Evolutionary conservation across 2,113 vertebrate species (phyloP).

Genomic region (Nesospiza acunhae): DNA sequence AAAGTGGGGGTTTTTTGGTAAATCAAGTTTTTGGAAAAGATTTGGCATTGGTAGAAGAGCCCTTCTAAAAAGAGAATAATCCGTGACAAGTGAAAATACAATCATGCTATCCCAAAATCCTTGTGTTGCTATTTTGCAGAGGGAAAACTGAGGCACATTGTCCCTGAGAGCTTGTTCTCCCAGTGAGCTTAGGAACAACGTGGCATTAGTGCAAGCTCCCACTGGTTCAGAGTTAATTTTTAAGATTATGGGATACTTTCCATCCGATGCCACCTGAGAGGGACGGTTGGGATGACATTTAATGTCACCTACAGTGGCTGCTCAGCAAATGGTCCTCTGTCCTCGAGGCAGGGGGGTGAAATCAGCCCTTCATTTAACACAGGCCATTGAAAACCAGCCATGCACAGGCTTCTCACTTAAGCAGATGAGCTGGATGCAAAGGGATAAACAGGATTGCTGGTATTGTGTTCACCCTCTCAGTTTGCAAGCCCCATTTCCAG

Average conservation of each 20-base stretch:
- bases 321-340: not conserved
- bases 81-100: rapidly evolving
- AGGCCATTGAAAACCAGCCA: not conserved
- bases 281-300: not conserved
- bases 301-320: not conserved
- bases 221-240: not conserved
- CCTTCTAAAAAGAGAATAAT: not conserved
- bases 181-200: not conserved
- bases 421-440: not conserved
- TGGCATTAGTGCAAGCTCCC: not conserved
- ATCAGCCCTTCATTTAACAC: not conserved
- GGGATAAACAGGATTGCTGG: rapidly evolving
- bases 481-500: not conserved
- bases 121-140: not conserved
- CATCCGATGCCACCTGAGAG: not conserved
- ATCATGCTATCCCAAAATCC: not conserved
- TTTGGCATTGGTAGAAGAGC: not conserved
- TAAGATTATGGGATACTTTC: not conserved
- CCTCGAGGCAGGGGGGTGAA: not conserved
- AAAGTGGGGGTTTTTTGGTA: not conserved
- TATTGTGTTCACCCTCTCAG: not conserved
- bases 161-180: not conserved
- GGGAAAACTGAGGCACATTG: not conserved
- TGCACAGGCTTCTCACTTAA: not conserved
- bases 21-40: not conserved